phyloP scores from a whole-genome alignment of 1,140 invertebrate genomes.

The Leptopilina clavipes region DNA sequence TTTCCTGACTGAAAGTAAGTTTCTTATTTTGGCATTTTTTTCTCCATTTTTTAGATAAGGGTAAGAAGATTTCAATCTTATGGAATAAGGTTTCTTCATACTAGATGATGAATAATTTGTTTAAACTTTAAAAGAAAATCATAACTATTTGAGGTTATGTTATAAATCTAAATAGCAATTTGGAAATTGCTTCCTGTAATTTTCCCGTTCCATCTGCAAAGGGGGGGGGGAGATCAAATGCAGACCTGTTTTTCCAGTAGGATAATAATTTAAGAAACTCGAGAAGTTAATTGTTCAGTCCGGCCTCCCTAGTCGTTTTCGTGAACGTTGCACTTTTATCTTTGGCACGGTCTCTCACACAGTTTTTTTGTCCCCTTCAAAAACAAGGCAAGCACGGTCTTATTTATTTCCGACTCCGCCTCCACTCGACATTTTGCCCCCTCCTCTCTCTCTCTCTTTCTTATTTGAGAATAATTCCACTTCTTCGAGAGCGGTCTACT shows the following conservation, averaged over 20 bases:
- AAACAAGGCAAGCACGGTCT: neutral
- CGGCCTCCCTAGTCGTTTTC: constrained; percentile 18
- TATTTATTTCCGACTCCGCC: constrained; percentile 25
- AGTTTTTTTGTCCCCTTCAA: constrained; percentile 32
- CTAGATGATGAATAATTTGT: too few relatives aligned
- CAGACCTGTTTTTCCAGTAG: neutral
- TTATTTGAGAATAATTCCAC: constrained; percentile 6
- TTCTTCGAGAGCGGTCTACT: neutral
- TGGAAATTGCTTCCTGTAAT: too few relatives aligned
- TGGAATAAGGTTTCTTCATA: too few relatives aligned
- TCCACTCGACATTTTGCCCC: neutral
- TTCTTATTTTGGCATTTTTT: too few relatives aligned
- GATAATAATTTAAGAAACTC: constrained; percentile 23
- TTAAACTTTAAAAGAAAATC: too few relatives aligned
- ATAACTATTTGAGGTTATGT: too few relatives aligned
- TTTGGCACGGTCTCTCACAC: constrained; percentile 13
- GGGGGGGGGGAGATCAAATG: neutral
- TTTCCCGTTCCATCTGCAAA: too few relatives aligned
- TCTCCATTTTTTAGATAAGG: too few relatives aligned
- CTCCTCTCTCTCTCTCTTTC: neutral
- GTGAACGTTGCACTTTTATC: constrained; percentile 30
- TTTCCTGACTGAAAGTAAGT: too few relatives aligned
- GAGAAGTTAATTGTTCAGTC: constrained; percentile 14
- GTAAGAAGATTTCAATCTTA: too few relatives aligned
- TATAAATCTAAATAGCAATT: too few relatives aligned